Percentiles rank a stretch among this genome's conserved stretches.
phyloP scores from a whole-genome alignment of 2,113 vertebrate species.

The Thryonomys swinderianus region DNA sequence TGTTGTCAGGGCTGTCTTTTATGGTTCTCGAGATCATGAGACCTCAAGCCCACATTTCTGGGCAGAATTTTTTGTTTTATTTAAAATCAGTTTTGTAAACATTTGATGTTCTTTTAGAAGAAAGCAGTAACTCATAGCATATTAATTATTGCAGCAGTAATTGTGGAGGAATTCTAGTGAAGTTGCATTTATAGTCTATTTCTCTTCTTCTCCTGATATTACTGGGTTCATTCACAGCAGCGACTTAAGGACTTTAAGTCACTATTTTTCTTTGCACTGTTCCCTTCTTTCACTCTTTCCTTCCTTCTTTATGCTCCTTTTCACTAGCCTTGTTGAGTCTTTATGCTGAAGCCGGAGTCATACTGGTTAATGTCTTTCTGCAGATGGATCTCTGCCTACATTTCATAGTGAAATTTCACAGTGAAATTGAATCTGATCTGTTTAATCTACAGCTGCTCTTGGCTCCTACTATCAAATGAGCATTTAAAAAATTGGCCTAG shows the following conservation, averaged over 20 bases:
- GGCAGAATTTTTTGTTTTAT: conserved; percentile 33
- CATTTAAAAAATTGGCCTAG: conserved; percentile 57
- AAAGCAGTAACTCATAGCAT: neutral
- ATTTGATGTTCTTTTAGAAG: conserved; percentile 23
- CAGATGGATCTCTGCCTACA: neutral
- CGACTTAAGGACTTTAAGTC: neutral
- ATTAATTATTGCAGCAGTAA: neutral
- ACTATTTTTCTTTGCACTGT: neutral
- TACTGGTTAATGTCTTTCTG: conserved; percentile 53
- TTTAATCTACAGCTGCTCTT: conserved; percentile 64
- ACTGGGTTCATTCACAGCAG: neutral
- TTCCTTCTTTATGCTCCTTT: neutral
- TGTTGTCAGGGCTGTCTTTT: neutral
- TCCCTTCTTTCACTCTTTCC: neutral
- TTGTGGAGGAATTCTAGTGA: neutral
- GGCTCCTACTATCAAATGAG: conserved; percentile 47
- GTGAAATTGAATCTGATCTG: conserved; percentile 53
- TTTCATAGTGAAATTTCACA: conserved; percentile 65
- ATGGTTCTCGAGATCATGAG: neutral
- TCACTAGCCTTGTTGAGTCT: neutral
- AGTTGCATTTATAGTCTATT: neutral
- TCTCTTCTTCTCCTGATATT: neutral
- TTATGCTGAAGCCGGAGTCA: neutral
- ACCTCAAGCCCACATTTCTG: neutral
- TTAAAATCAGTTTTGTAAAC: conserved; percentile 18